Base-by-base conservation (phyloP, 2,113 vertebrate genomes). In the Phyllostomus hastatus region DNA sequence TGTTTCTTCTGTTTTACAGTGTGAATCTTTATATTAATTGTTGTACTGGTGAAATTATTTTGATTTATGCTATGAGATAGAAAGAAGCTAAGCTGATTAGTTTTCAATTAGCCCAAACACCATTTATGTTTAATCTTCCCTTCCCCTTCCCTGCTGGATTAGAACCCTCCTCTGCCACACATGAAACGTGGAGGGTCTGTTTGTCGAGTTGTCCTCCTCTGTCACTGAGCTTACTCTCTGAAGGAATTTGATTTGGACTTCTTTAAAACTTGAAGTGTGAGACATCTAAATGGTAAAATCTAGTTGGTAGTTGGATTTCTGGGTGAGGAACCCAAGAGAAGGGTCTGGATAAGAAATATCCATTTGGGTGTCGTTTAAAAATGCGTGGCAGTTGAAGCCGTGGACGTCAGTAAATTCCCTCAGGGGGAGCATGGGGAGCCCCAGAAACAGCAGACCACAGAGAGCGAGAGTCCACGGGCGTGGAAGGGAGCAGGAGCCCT, bases 71-170 rank as follows among this genome's bases (percentile, higher is more conserved):
- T 90, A 48, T 85, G 31, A 92, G 43, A 20, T 94, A 88, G 78
- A 84, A 85, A 84, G 78, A 88, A 88, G 19, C 67, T 89, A 95
- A 97, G 46, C 76, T 64, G 46, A 59, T 85, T 86, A 81, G 33
- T 97, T 97, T 95, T 93, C 91, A 95, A 54, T 81, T 85, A 61
- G 84, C 35, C 57, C 80, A 67, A 84, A 93, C 64, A 70, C 35
- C 26, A 75, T 81, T 83, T 93, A 50, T 61, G 31, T 93, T 22
- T 91, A 57, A 54, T 76, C 61, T 61, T 94, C 10, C 11, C 52
- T 81, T 80, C 50, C 20, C 33, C 43, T 93, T 66, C 28, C 35
- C 41, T 72, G 5, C 64, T 95, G 31, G 33, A 1, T 67, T 78
- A 16, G 38, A 96, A 76, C 9, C 19, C 50, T 81, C n/a, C 26